phyloP scores from a whole-genome alignment of 2,113 vertebrate genomes.

The Pomatostomus ruficeps region DNA sequence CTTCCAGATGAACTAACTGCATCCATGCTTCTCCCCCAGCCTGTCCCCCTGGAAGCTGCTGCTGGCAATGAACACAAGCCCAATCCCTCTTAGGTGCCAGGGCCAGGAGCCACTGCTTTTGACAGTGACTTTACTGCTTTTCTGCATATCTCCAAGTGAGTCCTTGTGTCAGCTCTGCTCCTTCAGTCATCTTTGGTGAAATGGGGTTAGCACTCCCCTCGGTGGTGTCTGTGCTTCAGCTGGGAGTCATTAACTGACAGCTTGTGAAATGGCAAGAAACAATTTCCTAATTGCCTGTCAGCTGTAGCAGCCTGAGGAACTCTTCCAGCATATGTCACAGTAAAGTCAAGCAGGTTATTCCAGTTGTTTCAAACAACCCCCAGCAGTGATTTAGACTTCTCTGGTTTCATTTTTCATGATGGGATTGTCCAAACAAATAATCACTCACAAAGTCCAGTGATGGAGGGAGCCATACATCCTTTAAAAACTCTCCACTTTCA shows the following conservation, averaged over 20 bases:
- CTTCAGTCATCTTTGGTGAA: background rate
- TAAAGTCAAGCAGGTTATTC: constrained; percentile 34
- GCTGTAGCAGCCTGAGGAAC: constrained; percentile 21
- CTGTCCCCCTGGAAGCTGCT: background rate
- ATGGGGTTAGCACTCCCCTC: background rate
- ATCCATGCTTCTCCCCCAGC: background rate
- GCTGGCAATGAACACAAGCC: background rate
- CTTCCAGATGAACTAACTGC: constrained; percentile 42
- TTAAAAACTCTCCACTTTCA: background rate
- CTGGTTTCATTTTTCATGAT: background rate
- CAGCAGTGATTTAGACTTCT: background rate
- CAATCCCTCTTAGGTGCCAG: background rate
- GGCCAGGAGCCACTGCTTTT: background rate
- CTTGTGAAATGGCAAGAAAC: constrained; percentile 50
- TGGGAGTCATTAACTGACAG: constrained; percentile 55
- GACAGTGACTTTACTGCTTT: background rate
- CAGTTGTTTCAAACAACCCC: background rate
- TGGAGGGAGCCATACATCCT: background rate
- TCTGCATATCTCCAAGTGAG: background rate
- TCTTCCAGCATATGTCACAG: constrained; percentile 10
- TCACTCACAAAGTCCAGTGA: background rate
- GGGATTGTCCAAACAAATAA: background rate
- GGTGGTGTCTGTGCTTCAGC: background rate
- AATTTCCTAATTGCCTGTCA: constrained; percentile 59
- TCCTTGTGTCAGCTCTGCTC: background rate